Percentiles rank a stretch among this genome's conserved stretches.
phyloP scores from a whole-genome alignment of 2,113 vertebrate species.

The Eira barbara region DNA sequence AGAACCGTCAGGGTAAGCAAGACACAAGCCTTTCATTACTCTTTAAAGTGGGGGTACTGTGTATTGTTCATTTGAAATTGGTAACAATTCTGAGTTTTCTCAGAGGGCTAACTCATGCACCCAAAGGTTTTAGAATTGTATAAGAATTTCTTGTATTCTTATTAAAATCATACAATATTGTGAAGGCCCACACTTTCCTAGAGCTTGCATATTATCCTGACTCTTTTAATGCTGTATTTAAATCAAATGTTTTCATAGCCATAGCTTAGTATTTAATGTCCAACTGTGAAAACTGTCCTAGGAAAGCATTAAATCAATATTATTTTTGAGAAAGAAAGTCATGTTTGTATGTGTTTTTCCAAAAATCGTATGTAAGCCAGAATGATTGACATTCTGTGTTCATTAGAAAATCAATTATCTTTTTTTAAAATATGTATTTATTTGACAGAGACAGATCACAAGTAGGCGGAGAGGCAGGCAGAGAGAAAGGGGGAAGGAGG shows the following conservation, averaged over 20 bases:
- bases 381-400: slow-evolving; percentile 2
- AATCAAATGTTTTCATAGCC: not conserved
- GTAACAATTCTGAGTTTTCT: not conserved
- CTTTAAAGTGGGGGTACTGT: not conserved
- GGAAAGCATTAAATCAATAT: not conserved
- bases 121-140: not conserved
- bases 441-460: too few relatives aligned
- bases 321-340: slow-evolving; percentile 15
- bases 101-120: not conserved
- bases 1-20: slow-evolving; percentile 94
- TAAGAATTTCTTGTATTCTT: not conserved
- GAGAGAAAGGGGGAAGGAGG: too few relatives aligned
- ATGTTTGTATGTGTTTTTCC: slow-evolving; percentile 3
- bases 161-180: not conserved
- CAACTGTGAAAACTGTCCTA: slow-evolving; percentile 13
- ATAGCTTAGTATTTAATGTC: slow-evolving; percentile 21
- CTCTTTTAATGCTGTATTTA: not conserved
- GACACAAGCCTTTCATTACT: not conserved
- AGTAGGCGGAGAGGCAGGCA: too few relatives aligned
- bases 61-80: not conserved
- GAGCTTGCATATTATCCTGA: not conserved
- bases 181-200: not conserved
- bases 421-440: too few relatives aligned
- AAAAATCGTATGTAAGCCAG: not conserved
- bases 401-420: slow-evolving; percentile 8